Base-by-base conservation (phyloP, 2,888 invertebrate species). In the Drosophila kuntzei region DNA sequence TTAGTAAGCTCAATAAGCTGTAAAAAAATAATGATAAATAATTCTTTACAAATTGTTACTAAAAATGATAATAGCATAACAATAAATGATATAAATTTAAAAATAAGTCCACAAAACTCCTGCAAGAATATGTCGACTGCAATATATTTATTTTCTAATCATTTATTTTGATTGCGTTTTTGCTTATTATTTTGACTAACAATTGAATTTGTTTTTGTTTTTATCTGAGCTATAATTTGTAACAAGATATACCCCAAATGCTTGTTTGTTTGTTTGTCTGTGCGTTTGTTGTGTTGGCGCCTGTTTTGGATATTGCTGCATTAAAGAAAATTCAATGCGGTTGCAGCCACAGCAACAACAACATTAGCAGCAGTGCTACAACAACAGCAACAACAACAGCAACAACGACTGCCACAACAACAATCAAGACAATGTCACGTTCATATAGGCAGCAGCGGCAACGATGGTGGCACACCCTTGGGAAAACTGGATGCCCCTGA, bases 371-470 rank as follows among this genome's bases (percentile, higher is more conserved):
- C 57, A 53, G 20, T 41, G 49, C 58, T 50, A 57, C 72, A 51
- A 57, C 72, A 51, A 61, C 71, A 66, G 66, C 67, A 77, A 66
- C 79, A 66, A 67, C 70, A 73, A 78, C 65, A 68, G 62, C 69
- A 70, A 79, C 63, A 66, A 64, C 80, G 46, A 62, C 65, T 55
- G 63, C 70, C 80, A 84, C 67, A 69, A 67, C 82, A 81, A 80
- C 89, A 90, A 90, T 88, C 91, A 91, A 91, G 98, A 93, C 95
- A 95, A 93, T 98, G 98, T 94, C 90, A 90, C 86, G 97, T 98
- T 94, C 98, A 98, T 94, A 97, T 98, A 92, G 98, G 98, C 46
- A 95, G 96, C 47, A 95, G 96, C 89, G 88, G 88, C 32, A 84
- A 93, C 62, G 89, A 93, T 65, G 92, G 93, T 27, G 90, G 93